Evolutionary conservation across 2,888 invertebrate species (phyloP).

Genomic region (Aphidius colemani): DNA sequence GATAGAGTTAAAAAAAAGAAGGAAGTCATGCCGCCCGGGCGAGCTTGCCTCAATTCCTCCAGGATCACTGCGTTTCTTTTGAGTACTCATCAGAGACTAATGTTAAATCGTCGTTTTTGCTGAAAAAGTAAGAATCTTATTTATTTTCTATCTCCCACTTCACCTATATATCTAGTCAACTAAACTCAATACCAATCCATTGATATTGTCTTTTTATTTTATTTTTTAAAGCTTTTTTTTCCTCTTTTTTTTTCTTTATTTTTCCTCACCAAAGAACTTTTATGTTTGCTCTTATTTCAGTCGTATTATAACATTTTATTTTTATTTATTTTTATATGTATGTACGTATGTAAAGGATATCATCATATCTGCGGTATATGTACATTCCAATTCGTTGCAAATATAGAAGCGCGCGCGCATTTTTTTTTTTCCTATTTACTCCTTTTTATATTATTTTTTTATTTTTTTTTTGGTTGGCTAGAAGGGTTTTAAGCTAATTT

Average conservation of each 20-base stretch:
- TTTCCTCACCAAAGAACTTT: slow-evolving; percentile 1
- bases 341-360: slow-evolving; percentile 7
- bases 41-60: slow-evolving; percentile 47
- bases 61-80: slow-evolving; percentile 39
- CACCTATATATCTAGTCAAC: too few relatives aligned
- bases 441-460: too few relatives aligned
- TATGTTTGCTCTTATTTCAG: slow-evolving; percentile 5
- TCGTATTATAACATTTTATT: slow-evolving; percentile 4
- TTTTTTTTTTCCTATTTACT: slow-evolving; percentile 1
- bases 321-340: slow-evolving; percentile 9
- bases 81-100: slow-evolving; percentile 38
- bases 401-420: slow-evolving; percentile 24
- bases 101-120: slow-evolving; percentile 32
- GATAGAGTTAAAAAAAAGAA: slow-evolving; percentile 44
- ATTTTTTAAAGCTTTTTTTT: not conserved
- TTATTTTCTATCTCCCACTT: not conserved
- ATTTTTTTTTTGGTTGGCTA: too few relatives aligned
- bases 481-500: too few relatives aligned
- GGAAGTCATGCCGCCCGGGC: slow-evolving; percentile 59
- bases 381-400: slow-evolving; percentile 15
- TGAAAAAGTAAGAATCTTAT: slow-evolving; percentile 22
- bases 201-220: too few relatives aligned
- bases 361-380: slow-evolving; percentile 8
- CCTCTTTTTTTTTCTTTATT: slow-evolving; percentile 9
- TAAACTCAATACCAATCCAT: too few relatives aligned